Percentiles rank a stretch among this genome's conserved stretches.
phyloP scores from a whole-genome alignment of 2,888 invertebrate species.

The Calameuta pallipes region DNA sequence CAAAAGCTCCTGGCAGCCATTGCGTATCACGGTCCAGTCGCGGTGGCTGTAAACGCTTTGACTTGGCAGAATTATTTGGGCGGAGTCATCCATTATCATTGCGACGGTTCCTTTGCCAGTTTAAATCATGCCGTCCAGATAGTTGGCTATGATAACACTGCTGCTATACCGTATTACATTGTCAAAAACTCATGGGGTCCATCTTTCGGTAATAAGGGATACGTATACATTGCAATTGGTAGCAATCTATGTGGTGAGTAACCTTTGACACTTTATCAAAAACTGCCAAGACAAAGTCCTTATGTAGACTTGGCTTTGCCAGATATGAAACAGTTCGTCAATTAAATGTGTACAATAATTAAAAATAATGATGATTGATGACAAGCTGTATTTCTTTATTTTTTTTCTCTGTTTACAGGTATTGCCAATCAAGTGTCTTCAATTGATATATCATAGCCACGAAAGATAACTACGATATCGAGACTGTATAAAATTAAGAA shows the following conservation, averaged over 20 bases:
- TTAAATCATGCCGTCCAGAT: slow-evolving; percentile 88
- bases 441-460: slow-evolving; percentile 65
- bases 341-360: too few relatives aligned
- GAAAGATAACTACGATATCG: slow-evolving; percentile 12
- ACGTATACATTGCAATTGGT: slow-evolving; percentile 80
- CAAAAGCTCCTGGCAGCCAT: slow-evolving; percentile 72
- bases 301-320: not conserved
- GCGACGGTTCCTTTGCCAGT: slow-evolving; percentile 71
- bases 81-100: slow-evolving; percentile 85
- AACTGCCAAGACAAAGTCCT: not conserved
- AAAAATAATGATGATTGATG: not conserved
- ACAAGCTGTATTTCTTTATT: not conserved
- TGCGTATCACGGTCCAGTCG: slow-evolving; percentile 80
- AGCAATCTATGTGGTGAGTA: slow-evolving; percentile 79
- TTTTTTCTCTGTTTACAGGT: slow-evolving; percentile 50
- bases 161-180: slow-evolving; percentile 82
- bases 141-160: slow-evolving; percentile 83
- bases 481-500: slow-evolving; percentile 4
- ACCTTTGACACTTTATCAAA: not conserved
- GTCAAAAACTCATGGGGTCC: slow-evolving; percentile 88
- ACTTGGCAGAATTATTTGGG: slow-evolving; percentile 90
- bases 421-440: slow-evolving; percentile 79
- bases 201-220: slow-evolving; percentile 81
- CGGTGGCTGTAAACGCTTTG: slow-evolving; percentile 84
- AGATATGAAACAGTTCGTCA: too few relatives aligned